Evolutionary conservation across 2,113 vertebrate species (phyloP), one percentile per base, ranked within the genome.

Genomic region (Cyanistes caeruleus): DNA sequence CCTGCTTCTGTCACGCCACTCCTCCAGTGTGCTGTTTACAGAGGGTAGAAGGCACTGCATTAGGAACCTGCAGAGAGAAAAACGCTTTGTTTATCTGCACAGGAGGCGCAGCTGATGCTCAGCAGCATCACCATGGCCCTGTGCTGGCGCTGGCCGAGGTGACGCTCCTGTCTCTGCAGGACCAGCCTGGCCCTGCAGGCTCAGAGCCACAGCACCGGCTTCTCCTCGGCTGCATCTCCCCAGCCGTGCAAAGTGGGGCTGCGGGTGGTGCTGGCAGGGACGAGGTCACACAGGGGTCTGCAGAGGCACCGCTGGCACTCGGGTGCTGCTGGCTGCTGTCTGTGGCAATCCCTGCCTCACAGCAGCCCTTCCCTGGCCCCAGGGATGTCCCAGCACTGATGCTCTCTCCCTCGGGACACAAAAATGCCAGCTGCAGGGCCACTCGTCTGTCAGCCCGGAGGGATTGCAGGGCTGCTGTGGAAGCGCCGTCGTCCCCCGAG

Each of bases 221-320:
- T 49, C 51, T 49, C 51, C 70, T 27, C 0, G 1, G 70, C 72
- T 44, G n/a, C n/a, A 17, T 33, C 53, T 67, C 59, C 63, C 30
- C 5, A 0, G 2, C 0, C 0, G 16, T 6, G 21, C 63, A 41
- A 27, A 22, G 8, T 20, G 73, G 69, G 76, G 55, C 72, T 52
- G 76, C 0, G 5, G 87, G 53, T 43, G 80, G 25, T 52, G 39
- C 33, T 41, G 58, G 52, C 62, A 76, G 52, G 39, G 35, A 23
- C 0, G 0, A 44, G 49, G 43, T 21, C 7, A 3, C 6, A 2
- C 4, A 2, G 2, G 24, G 41, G 33, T 15, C 64, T 24, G 46
- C 43, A 25, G 9, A 4, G 27, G 9, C 67, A 28, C 41, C 0
- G 0, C 41, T 30, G 77, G 48, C 35, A 22, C 49, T 25, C 33